phyloP scores from a whole-genome alignment of 2,888 invertebrate species.

The Trimorus sp. region DNA sequence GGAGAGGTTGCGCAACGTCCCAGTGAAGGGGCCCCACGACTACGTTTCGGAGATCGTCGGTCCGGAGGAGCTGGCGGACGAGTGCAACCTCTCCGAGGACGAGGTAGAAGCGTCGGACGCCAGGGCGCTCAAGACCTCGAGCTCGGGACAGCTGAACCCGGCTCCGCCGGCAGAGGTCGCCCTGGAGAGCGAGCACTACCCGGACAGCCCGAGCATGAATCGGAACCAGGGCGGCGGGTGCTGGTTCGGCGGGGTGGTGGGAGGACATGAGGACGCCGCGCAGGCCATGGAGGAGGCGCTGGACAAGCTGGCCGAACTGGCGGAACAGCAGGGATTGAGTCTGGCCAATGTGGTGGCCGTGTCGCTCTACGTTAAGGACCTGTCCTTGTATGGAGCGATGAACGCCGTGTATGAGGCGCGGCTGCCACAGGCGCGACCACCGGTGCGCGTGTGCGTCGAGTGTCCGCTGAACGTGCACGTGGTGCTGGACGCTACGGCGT shows the following conservation, averaged over 20 bases:
- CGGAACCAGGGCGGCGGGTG: conserved; percentile 91
- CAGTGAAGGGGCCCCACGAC: conserved; percentile 78
- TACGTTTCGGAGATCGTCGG: conserved; percentile 80
- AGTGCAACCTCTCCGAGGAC: conserved; percentile 80
- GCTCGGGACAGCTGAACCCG: conserved; percentile 81
- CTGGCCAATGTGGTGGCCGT: conserved; percentile 88
- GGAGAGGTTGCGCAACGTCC: conserved; percentile 77
- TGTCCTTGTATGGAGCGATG: conserved; percentile 89
- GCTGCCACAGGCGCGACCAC: conserved; percentile 90
- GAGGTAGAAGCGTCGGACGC: conserved; percentile 77
- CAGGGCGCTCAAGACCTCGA: conserved; percentile 76
- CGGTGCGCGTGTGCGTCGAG: conserved; percentile 93
- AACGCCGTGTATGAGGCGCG: conserved; percentile 90
- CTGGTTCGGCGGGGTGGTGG: conserved; percentile 91
- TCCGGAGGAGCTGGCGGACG: conserved; percentile 78
- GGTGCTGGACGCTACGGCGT: conserved; percentile 89
- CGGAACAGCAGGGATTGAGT: conserved; percentile 77
- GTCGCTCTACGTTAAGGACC: conserved; percentile 91
- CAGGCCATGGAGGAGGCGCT: conserved; percentile 88
- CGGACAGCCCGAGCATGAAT: conserved; percentile 85
- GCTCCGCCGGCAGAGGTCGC: conserved; percentile 83
- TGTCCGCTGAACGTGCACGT: conserved; percentile 89
- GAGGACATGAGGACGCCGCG: conserved; percentile 85
- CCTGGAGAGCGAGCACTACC: conserved; percentile 84
- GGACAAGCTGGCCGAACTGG: conserved; percentile 86